Percentiles rank a stretch among this genome's conserved stretches.
Evolutionary conservation across 2,888 invertebrate species (phyloP).

Genomic region (Hoplodrina ambigua): DNA sequence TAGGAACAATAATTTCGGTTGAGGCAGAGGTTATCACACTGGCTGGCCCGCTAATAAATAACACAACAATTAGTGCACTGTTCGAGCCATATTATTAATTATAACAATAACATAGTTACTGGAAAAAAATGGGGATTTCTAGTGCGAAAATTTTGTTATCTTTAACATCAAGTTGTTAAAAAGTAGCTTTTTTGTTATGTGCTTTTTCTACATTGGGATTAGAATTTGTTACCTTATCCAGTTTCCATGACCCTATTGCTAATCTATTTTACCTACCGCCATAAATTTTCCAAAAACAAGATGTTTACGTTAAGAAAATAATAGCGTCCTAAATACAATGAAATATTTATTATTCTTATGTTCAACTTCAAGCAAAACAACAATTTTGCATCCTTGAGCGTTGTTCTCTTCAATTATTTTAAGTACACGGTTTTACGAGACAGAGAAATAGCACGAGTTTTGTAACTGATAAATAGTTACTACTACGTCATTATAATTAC

Average conservation of each 20-base stretch:
- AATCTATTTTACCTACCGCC: not conserved
- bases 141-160: constrained; percentile 10
- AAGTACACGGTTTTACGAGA: not conserved
- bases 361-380: not conserved
- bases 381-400: not conserved
- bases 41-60: constrained; percentile 66
- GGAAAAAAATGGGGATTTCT: constrained; percentile 44
- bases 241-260: not conserved
- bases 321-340: too few species aligned
- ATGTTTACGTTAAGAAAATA: not conserved
- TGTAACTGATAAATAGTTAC: constrained; percentile 28
- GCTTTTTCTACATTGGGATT: constrained; percentile 10
- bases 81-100: constrained; percentile 61
- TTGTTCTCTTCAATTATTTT: constrained; percentile 8
- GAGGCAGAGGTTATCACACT: constrained; percentile 74
- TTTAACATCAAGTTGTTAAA: not conserved
- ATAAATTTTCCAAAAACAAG: not conserved
- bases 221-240: not conserved
- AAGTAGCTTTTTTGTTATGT: not conserved
- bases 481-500: constrained; percentile 18
- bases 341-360: not conserved
- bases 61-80: constrained; percentile 70
- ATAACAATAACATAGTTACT: constrained; percentile 64
- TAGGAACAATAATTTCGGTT: constrained; percentile 77
- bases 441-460: constrained; percentile 6